Percentiles rank a stretch among this genome's conserved stretches.
Conservation (phyloP, 2,113 vertebrate species). For the Dascyllus trimaculatus region DNA sequence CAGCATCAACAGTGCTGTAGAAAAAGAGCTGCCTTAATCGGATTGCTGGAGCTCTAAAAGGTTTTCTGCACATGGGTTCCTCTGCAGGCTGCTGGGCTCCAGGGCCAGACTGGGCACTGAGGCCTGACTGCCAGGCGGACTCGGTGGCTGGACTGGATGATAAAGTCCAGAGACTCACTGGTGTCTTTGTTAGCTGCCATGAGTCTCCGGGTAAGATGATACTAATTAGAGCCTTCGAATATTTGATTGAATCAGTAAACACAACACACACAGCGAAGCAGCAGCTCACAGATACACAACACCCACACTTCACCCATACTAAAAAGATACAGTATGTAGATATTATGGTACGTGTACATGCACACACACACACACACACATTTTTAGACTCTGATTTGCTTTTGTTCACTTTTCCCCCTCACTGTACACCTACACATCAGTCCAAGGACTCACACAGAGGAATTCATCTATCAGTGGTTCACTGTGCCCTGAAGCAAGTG, state of each 20-base stretch:
- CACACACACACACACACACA: conserved; percentile 50
- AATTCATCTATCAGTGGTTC: conserved; percentile 85
- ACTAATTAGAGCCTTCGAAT: conserved; percentile 74
- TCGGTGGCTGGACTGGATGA: conserved; percentile 58
- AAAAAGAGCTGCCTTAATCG: conserved; percentile 70
- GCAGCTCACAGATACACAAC: conserved; percentile 51
- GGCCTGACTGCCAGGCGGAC: conserved; percentile 65
- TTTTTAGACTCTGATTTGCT: conserved; percentile 64
- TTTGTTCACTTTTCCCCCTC: conserved; percentile 61
- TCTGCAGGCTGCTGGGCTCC: conserved; percentile 63
- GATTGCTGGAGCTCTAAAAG: conserved; percentile 81
- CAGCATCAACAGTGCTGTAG: conserved; percentile 74
- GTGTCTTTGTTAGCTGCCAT: conserved; percentile 70
- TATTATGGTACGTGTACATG: conserved; percentile 24
- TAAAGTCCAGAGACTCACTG: conserved; percentile 69
- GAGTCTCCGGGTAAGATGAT: conserved; percentile 70
- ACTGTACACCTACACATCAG: conserved; percentile 79
- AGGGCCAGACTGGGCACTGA: conserved; percentile 61
- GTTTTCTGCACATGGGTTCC: conserved; percentile 75
- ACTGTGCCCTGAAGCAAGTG: conserved; percentile 81
- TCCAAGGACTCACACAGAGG: conserved; percentile 76
- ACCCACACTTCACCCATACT: conserved; percentile 48
- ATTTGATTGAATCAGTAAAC: conserved; percentile 70
- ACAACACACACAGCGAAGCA: conserved; percentile 37
- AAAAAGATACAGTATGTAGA: conserved; percentile 51